A percentile compares a stretch with the other conserved stretches of the same genome.
Evolutionary conservation across 2,888 invertebrate genomes (phyloP).

Genomic region (Hirtodrosophila cameraria): DNA sequence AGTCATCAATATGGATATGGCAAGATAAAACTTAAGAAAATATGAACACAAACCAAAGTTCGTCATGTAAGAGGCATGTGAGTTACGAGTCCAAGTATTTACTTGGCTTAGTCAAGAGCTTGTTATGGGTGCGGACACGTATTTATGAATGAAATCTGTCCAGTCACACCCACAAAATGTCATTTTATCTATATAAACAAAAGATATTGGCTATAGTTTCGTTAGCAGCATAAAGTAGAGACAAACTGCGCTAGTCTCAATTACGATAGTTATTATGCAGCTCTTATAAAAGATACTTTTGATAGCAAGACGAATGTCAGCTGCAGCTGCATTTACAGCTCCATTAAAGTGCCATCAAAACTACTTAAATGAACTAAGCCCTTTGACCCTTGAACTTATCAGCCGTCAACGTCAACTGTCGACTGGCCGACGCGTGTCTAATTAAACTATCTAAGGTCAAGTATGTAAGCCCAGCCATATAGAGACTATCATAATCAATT

Average conservation of each 20-base stretch:
- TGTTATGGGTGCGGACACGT: constrained; percentile 39
- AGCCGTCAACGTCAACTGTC: constrained; percentile 49
- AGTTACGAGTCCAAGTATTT: constrained; percentile 47
- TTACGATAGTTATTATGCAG: too few species aligned
- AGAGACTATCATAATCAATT: constrained; percentile 50
- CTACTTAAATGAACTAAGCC: constrained; percentile 27
- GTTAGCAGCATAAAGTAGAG: too few species aligned
- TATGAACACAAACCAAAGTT: constrained; percentile 35
- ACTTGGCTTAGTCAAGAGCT: constrained; percentile 44
- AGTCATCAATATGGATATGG: constrained; percentile 66
- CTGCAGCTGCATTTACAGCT: constrained; percentile 70
- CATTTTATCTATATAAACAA: constrained; percentile 71
- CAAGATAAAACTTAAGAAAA: constrained; percentile 42
- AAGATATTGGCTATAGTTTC: constrained; percentile 67
- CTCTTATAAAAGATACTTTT: neutral
- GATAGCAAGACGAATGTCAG: constrained; percentile 42
- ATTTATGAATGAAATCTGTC: constrained; percentile 69
- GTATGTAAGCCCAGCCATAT: constrained; percentile 37
- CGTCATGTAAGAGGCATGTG: constrained; percentile 39
- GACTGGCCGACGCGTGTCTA: constrained; percentile 73
- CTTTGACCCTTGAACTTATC: constrained; percentile 54
- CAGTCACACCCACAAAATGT: constrained; percentile 64
- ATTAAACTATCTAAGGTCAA: constrained; percentile 64
- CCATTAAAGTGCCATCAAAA: constrained; percentile 69
- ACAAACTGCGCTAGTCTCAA: too few species aligned